phyloP scores from a whole-genome alignment of 2,888 invertebrate genomes.

The Rutpela maculata region DNA sequence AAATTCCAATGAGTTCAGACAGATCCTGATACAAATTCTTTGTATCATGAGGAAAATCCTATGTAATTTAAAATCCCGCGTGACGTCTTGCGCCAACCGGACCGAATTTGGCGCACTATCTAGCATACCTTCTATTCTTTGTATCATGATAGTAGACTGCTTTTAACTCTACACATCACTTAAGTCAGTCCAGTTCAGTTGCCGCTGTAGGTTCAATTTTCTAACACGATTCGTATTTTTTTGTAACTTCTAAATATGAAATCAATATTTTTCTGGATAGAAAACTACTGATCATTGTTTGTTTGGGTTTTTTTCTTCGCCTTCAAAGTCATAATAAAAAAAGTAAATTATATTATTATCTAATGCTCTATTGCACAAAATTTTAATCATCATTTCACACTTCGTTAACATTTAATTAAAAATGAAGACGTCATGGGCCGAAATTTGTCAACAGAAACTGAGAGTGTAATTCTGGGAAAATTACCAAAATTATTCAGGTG shows the following conservation, averaged over 20 bases:
- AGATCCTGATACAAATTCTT: too few relatives aligned
- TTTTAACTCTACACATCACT: too few relatives aligned
- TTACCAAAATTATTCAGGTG: neutral
- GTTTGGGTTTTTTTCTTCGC: neutral
- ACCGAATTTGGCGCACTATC: too few relatives aligned
- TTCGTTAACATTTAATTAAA: neutral
- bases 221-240: too few relatives aligned
- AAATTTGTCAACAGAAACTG: constrained; percentile 8
- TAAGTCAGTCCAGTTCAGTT: too few relatives aligned
- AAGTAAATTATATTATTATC: constrained; percentile 1
- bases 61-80: too few relatives aligned
- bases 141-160: too few relatives aligned
- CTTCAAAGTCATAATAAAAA: neutral
- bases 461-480: neutral
- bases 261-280: neutral
- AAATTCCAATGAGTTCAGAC: too few relatives aligned
- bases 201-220: too few relatives aligned
- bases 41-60: too few relatives aligned
- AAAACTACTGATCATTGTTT: neutral
- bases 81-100: too few relatives aligned
- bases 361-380: constrained; percentile 8
- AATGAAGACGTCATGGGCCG: neutral
- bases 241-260: neutral
- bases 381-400: constrained; percentile 15
- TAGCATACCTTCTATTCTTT: too few relatives aligned